Evolutionary conservation across 2,888 invertebrate species (phyloP).

Genomic region (Drosophila eohydei): DNA sequence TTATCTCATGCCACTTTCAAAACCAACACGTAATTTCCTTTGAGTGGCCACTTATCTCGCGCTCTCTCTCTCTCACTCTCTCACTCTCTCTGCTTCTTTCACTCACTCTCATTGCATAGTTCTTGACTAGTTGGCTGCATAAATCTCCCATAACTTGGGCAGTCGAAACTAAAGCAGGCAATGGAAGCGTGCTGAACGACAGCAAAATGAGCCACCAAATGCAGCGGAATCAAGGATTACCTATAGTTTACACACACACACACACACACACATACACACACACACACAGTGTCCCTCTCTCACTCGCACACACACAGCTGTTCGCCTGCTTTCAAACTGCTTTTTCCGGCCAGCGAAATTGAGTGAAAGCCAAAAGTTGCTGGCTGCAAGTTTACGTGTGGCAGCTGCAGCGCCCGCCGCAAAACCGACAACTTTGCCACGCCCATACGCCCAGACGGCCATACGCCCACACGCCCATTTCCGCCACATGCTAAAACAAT

Average conservation of each 20-base stretch:
- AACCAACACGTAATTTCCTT: slow-evolving; percentile 73
- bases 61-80: slow-evolving; percentile 4
- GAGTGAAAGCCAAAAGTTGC: slow-evolving; percentile 74
- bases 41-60: slow-evolving; percentile 69
- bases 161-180: slow-evolving; percentile 42
- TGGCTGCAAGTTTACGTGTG: slow-evolving; percentile 67
- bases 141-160: slow-evolving; percentile 71
- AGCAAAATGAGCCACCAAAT: slow-evolving; percentile 66
- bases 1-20: slow-evolving; percentile 63
- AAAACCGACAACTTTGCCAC: slow-evolving; percentile 34
- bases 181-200: slow-evolving; percentile 44
- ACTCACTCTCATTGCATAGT: slow-evolving; percentile 2
- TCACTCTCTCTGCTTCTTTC: neutral
- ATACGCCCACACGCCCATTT: slow-evolving; percentile 62
- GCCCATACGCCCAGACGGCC: slow-evolving; percentile 65
- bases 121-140: slow-evolving; percentile 63
- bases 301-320: slow-evolving; percentile 13
- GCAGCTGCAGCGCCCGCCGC: slow-evolving; percentile 33
- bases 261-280: slow-evolving; percentile 18
- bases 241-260: slow-evolving; percentile 33
- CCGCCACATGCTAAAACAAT: slow-evolving; percentile 79
- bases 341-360: slow-evolving; percentile 66
- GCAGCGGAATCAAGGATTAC: slow-evolving; percentile 73
- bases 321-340: slow-evolving; percentile 50
- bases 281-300: slow-evolving; percentile 3